phyloP scores from a whole-genome alignment of 2,888 invertebrate species.

The Rotaria sp. region DNA sequence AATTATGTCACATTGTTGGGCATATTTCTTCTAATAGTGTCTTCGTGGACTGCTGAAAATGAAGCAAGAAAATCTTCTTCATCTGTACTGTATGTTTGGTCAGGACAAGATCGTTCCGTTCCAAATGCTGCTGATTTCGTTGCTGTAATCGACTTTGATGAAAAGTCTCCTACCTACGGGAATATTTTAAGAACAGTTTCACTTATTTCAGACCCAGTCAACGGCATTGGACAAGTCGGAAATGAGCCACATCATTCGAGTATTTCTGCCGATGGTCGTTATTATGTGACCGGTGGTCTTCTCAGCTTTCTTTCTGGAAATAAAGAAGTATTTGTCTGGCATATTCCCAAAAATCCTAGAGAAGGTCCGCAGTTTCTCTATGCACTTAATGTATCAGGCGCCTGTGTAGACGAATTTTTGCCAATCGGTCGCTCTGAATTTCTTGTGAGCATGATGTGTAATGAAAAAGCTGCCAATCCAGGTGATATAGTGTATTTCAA shows the following conservation, averaged over 20 bases:
- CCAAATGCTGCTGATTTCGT: not conserved
- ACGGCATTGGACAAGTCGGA: not conserved
- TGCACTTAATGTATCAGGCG: not conserved
- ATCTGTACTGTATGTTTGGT: not conserved
- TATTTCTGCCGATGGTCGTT: not conserved
- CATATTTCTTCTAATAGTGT: no score
- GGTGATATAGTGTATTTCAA: not conserved
- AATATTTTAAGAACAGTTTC: not conserved
- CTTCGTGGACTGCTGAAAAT: no score
- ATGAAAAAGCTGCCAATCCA: not conserved
- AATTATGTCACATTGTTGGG: no score
- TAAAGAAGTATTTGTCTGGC: not conserved
- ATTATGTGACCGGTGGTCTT: not conserved
- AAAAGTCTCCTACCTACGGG: not conserved
- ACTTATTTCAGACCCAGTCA: not conserved
- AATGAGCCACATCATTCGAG: not conserved
- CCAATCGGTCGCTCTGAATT: not conserved
- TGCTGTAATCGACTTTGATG: not conserved
- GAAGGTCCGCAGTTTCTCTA: not conserved
- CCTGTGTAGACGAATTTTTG: not conserved
- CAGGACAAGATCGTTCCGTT: not conserved
- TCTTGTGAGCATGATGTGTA: not conserved
- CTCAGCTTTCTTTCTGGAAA: not conserved
- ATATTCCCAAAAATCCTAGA: not conserved
- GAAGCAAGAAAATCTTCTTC: no score